Conservation (phyloP, 2,113 vertebrate genomes). For the Anseranas semipalmata region DNA sequence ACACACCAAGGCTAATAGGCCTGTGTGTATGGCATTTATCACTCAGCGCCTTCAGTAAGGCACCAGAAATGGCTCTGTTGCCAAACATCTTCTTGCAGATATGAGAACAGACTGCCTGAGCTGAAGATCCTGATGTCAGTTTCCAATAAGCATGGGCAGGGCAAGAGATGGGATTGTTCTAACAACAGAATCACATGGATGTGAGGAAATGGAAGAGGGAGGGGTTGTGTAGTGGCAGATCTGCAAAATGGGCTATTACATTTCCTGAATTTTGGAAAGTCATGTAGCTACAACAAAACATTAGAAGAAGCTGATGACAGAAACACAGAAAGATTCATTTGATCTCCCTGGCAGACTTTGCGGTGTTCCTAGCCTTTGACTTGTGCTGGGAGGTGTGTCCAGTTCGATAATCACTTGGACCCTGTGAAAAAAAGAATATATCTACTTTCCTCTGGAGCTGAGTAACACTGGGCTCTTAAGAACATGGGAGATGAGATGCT, state of each 20-base stretch:
- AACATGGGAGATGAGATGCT: background rate
- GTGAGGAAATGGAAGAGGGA: background rate
- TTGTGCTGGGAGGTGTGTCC: background rate
- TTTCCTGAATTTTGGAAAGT: background rate
- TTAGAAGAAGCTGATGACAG: background rate
- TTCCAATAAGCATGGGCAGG: background rate
- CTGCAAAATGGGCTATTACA: background rate
- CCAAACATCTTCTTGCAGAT: rapidly evolving
- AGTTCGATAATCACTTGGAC: background rate
- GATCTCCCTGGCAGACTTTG: background rate
- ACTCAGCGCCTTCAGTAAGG: background rate
- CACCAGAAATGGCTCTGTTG: background rate
- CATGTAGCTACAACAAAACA: background rate
- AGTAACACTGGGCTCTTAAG: background rate
- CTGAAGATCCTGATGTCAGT: background rate
- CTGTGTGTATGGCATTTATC: background rate
- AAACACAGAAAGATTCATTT: background rate
- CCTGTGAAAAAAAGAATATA: background rate
- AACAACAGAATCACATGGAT: background rate
- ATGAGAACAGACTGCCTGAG: background rate
- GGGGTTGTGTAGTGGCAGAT: background rate
- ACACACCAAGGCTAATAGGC: background rate
- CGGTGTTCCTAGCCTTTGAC: background rate
- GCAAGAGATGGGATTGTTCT: background rate
- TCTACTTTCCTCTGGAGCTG: background rate